These are phyloP conservation scores for Stomorhina lunata DNA, from an alignment of 2,888 invertebrate genomes.

Conservation along the genomic window DNA sequence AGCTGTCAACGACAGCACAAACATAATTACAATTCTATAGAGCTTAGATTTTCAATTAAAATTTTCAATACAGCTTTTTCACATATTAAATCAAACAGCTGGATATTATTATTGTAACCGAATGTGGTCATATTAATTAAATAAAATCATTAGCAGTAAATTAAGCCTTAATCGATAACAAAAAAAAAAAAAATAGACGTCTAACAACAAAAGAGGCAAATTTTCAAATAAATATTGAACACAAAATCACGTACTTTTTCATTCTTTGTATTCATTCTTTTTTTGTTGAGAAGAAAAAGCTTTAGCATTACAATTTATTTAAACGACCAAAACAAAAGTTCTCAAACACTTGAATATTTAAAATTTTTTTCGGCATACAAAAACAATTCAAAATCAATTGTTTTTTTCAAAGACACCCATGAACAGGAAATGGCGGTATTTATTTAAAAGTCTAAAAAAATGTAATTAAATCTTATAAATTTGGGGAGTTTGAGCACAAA, in stretches of 20 bases:
- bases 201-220: background rate
- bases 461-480: conserved; percentile 11
- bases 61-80: background rate
- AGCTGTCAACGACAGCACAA: background rate
- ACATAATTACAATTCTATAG: conserved; percentile 23
- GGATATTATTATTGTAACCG: conserved; percentile 5
- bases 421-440: conserved; percentile 60
- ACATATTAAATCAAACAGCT: conserved; percentile 26
- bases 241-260: conserved; percentile 1
- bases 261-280: background rate
- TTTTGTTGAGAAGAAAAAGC: background rate
- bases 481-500: background rate
- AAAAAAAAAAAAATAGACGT: background rate
- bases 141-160: conserved; percentile 46
- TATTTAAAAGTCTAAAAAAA: conserved; percentile 9
- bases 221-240: background rate
- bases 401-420: conserved; percentile 31
- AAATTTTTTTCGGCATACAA: background rate
- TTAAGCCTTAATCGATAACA: conserved; percentile 32
- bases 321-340: background rate
- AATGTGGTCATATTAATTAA: conserved; percentile 35
- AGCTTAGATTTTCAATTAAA: background rate
- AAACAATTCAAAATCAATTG: background rate
- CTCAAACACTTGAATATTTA: background rate
- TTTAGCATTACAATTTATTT: background rate